These are phyloP conservation scores for Myiagra hebetior DNA, from an alignment of 2,113 vertebrate species.

Conservation along the genomic window DNA sequence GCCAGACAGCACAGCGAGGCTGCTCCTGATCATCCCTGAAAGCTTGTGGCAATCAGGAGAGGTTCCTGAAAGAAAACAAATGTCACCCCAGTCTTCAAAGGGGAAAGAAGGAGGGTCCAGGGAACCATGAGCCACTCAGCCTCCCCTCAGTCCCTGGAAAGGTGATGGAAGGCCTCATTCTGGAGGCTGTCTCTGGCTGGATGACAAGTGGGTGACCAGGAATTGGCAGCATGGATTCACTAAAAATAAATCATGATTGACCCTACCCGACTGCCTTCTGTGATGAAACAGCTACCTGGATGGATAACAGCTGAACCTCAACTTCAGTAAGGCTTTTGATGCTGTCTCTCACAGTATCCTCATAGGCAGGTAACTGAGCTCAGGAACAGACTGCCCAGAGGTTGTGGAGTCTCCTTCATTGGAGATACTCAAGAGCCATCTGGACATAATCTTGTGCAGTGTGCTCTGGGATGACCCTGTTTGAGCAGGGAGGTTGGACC, in stretches of 20 bases:
- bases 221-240: not conserved
- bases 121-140: not conserved
- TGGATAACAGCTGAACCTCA: not conserved
- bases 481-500: not conserved
- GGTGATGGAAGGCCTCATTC: not conserved
- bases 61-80: not conserved
- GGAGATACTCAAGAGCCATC: not conserved
- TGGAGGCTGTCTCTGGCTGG: not conserved
- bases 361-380: fast-evolving
- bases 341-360: not conserved
- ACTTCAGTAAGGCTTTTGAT: not conserved
- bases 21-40: not conserved
- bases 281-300: not conserved
- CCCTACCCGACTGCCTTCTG: too few species aligned
- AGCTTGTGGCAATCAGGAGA: not conserved
- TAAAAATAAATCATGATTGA: not conserved
- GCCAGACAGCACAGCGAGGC: not conserved
- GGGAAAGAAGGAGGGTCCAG: not conserved
- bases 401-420: fast-evolving
- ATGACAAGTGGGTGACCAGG: not conserved
- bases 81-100: not conserved
- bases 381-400: not conserved
- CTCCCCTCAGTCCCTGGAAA: not conserved
- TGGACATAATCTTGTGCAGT: not conserved
- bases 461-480: not conserved